Evolutionary conservation across 2,113 vertebrate genomes (phyloP).

Genomic region (Rhinogobius similis): DNA sequence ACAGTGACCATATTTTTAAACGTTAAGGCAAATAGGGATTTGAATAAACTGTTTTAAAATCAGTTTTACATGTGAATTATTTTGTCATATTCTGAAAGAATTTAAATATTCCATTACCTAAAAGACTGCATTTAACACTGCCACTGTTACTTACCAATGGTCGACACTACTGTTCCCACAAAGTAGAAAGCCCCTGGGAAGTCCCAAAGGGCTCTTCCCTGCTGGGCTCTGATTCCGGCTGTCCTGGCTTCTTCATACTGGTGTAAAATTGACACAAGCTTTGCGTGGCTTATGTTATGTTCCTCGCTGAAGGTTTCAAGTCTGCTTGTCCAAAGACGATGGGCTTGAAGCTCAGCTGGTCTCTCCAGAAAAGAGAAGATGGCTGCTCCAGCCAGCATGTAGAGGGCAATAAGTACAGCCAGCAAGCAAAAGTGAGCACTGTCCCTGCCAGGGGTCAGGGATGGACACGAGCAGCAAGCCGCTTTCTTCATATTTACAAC

Average conservation of each 20-base stretch:
- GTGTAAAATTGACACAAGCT: slow-evolving; percentile 80
- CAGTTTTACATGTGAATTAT: background rate
- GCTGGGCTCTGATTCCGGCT: slow-evolving; percentile 81
- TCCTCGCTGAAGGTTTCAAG: slow-evolving; percentile 81
- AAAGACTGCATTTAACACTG: background rate
- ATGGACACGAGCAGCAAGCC: slow-evolving; percentile 16
- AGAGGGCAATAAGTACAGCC: slow-evolving; percentile 82
- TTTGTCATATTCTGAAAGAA: background rate
- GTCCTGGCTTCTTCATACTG: slow-evolving; percentile 86
- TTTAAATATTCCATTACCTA: background rate
- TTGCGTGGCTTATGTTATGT: slow-evolving; percentile 79
- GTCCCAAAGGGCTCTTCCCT: slow-evolving; percentile 85
- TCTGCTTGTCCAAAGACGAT: slow-evolving; percentile 81
- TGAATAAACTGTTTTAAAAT: background rate
- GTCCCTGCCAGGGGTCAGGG: slow-evolving; percentile 22
- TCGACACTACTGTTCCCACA: slow-evolving; percentile 88
- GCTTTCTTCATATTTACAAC: slow-evolving; percentile 28
- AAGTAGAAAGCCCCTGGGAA: slow-evolving; percentile 89
- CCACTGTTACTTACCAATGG: slow-evolving; percentile 79
- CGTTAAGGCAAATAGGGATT: slow-evolving; percentile 18
- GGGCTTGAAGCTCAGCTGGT: slow-evolving; percentile 82
- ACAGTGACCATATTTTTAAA: slow-evolving; percentile 2
- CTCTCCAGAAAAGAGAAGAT: slow-evolving; percentile 88
- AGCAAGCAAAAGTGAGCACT: slow-evolving; percentile 80
- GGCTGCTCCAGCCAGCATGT: slow-evolving; percentile 85